Evolutionary conservation across 2,888 invertebrate species (phyloP).

Genomic region (Blomia tropicalis): DNA sequence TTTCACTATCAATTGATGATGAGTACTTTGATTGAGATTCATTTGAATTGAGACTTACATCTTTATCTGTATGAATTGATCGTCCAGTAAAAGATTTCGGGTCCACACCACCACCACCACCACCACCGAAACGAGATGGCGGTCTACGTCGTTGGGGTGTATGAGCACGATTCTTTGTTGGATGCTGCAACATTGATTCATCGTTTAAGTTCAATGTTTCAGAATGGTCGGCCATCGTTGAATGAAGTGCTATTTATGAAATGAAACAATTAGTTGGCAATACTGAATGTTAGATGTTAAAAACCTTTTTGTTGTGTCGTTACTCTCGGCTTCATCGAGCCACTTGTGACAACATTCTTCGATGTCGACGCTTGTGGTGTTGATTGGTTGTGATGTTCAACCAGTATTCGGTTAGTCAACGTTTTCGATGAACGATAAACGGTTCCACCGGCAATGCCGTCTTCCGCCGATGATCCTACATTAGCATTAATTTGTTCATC

Average conservation of each 20-base stretch:
- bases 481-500: neutral
- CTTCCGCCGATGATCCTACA: no score
- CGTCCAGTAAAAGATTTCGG: neutral
- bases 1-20: neutral
- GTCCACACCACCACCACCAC: neutral
- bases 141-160: constrained; percentile 9
- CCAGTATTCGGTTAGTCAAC: no score
- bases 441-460: no score
- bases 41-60: neutral
- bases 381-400: no score
- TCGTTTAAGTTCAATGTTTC: no score
- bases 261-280: no score
- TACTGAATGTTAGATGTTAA: neutral
- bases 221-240: no score
- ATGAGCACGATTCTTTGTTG: constrained; percentile 14
- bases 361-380: no score
- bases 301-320: neutral
- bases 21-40: neutral
- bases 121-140: constrained; percentile 9
- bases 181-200: constrained; percentile 12
- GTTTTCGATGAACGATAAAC: no score
- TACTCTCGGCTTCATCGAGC: neutral
- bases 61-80: neutral
- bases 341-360: no score
- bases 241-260: no score